phyloP scores from a whole-genome alignment of 2,797 vertebrate genomes.

The Tinamus major region DNA sequence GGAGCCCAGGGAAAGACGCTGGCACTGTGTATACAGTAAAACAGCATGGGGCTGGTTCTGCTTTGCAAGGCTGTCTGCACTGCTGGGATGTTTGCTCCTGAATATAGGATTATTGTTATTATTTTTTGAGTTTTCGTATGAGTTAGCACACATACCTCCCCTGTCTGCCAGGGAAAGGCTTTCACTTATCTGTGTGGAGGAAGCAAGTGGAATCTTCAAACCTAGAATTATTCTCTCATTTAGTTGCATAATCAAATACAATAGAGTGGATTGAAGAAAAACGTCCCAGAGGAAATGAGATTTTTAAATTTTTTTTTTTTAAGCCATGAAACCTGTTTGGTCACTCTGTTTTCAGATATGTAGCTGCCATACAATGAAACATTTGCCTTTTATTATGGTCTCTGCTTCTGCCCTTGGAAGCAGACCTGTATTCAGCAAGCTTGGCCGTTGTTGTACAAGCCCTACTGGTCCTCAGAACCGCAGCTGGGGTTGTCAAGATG shows the following conservation, averaged over 20 bases:
- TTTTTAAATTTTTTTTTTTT: constrained; percentile 56
- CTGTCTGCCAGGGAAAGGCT: constrained; percentile 59
- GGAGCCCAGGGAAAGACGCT: constrained; percentile 71
- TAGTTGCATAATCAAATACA: constrained; percentile 38
- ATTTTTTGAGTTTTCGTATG: constrained; percentile 37
- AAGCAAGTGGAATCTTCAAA: constrained; percentile 37
- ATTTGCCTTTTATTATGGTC: constrained; percentile 39
- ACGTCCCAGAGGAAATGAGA: constrained; percentile 14
- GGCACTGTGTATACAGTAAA: constrained; percentile 70
- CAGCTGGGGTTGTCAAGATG: constrained; percentile 4
- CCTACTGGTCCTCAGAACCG: constrained; percentile 2
- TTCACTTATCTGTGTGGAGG: constrained; percentile 28
- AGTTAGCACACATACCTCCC: constrained; percentile 53
- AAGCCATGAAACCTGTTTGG: constrained; percentile 21
- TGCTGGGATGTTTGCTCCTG: constrained; percentile 67
- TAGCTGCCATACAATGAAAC: constrained; percentile 29
- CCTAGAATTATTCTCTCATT: constrained; percentile 41
- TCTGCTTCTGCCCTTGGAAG: constrained; percentile 43
- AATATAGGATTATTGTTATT: constrained; percentile 53
- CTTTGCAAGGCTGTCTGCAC: constrained; percentile 74
- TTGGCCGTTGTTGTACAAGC: constrained; percentile 30
- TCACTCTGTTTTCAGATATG: constrained; percentile 27
- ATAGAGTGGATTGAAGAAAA: constrained; percentile 32
- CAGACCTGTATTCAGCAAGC: not conserved
- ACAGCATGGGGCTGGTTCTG: constrained; percentile 68